Evolutionary conservation across 2,888 invertebrate species (phyloP), one percentile per base, ranked within the genome.

Genomic region (Apotomis capreana): DNA sequence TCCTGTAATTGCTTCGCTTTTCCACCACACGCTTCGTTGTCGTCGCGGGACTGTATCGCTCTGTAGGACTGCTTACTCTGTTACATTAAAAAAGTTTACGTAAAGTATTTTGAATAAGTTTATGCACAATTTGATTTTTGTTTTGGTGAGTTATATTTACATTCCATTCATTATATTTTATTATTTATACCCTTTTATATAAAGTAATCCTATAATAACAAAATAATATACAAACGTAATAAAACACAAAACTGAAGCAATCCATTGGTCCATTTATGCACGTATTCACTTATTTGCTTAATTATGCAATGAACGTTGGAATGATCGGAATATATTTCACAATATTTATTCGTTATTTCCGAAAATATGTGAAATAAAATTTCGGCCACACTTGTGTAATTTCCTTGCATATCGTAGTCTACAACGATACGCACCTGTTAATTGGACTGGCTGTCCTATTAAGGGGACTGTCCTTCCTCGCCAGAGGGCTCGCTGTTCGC

Each of bases 361-460:
- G 3, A 49, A 49, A 49, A 49, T 10, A 9, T 49, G 8, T 49
- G 5, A 49, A 49, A 10, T 9, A 9, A 9, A 49, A 49, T 49
- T 49, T 3, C 49, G 49, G 9, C 9, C 3, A 49, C 10, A 49
- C 3, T 10, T 49, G 49, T 49, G 9, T 6, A 6, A 40, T 40
- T 40, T 40, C 5, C 5, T 40, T 6, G 6, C 6, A 6, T 40
- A 40, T 40, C 40, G 40, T 40, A 40, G 6, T 40, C 6, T 6
- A 6, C 6, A 40, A 0, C 40, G 40, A 40, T 40, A 40, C 84
- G 73, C 82, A 92, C 93, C 92, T 91, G 85, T 92, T 92, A 84
- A 92, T 91, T 80, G 95, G 95, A 76, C 95, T 95, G 61, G 92
- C 89, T 0, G 92, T 94, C 68, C 94, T 92, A 75, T 94, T 94